These are phyloP conservation scores for Galaxea fascicularis DNA, from an alignment of 92 coral and sea anemone species.

Conservation along the genomic window DNA sequence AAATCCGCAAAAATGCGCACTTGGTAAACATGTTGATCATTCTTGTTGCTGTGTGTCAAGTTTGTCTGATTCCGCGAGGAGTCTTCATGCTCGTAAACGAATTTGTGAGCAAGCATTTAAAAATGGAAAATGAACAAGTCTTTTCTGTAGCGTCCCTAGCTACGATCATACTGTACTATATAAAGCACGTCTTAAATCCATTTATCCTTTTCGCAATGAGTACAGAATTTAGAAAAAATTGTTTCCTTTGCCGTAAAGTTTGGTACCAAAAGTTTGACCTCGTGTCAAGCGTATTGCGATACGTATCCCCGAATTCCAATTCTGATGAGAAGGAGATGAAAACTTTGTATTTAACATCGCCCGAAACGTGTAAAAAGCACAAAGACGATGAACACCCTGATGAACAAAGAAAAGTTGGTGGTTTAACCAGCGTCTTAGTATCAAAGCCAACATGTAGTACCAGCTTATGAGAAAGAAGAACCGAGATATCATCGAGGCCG, in stretches of 20 bases:
- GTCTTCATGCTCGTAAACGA: constrained; percentile 68
- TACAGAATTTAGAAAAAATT: constrained; percentile 60
- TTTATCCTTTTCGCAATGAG: constrained; percentile 82
- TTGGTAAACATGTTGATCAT: constrained; percentile 79
- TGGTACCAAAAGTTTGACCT: constrained; percentile 4
- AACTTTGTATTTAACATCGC: constrained; percentile 6
- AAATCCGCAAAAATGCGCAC: constrained; percentile 42
- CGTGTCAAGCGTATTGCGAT: not conserved
- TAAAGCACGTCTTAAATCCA: constrained; percentile 83
- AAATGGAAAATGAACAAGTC: not conserved
- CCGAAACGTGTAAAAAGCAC: not conserved
- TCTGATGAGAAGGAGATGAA: constrained; percentile 11
- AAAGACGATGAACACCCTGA: not conserved
- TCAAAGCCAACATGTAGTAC: no score
- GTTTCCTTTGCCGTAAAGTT: constrained; percentile 7
- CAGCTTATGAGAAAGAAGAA: no score
- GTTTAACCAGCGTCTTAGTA: no score
- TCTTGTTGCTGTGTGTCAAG: constrained; percentile 68
- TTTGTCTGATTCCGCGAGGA: constrained; percentile 87
- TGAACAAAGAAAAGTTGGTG: not conserved
- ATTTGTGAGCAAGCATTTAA: constrained; percentile 29
- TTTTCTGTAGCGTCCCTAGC: constrained; percentile 17
- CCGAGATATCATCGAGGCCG: no score
- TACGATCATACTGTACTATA: constrained; percentile 71
- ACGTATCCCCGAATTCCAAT: constrained; percentile 5